These are phyloP conservation scores for Sorex fumeus DNA, from an alignment of 2,113 vertebrate genomes.

Conservation along the genomic window DNA sequence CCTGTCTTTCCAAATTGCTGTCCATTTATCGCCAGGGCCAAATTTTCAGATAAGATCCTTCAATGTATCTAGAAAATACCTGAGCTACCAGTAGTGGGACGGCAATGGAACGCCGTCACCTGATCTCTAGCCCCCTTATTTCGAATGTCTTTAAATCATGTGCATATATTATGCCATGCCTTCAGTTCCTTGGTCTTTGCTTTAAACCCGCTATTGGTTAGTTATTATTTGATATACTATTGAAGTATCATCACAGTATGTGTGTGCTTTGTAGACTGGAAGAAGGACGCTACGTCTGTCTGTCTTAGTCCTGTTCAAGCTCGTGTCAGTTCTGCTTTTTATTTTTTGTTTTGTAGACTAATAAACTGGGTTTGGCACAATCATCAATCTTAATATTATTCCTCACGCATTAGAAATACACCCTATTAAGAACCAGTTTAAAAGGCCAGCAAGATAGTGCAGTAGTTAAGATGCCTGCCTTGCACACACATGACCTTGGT, in stretches of 20 bases:
- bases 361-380: slow-evolving; percentile 27
- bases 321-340: neutral
- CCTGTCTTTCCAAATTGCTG: slow-evolving; percentile 8
- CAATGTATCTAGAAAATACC: neutral
- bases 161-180: slow-evolving; percentile 12
- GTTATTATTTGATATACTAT: slow-evolving; percentile 38
- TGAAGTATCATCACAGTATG: neutral
- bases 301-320: neutral
- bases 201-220: slow-evolving; percentile 19
- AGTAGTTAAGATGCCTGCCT: too few relatives aligned
- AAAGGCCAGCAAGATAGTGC: too few relatives aligned
- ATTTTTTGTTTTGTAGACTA: neutral
- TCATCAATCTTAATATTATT: neutral
- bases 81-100: neutral
- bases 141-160: neutral
- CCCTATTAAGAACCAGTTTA: neutral
- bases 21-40: neutral
- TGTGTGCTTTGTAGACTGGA: neutral
- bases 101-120: neutral
- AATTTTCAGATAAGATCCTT: neutral
- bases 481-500: too few relatives aligned
- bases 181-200: slow-evolving; percentile 19
- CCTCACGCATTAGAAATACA: neutral
- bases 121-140: neutral
- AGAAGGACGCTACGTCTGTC: neutral